These are phyloP conservation scores for Kryphioiulus occultus DNA, from an alignment of 2,888 invertebrate genomes.

Conservation along the genomic window DNA sequence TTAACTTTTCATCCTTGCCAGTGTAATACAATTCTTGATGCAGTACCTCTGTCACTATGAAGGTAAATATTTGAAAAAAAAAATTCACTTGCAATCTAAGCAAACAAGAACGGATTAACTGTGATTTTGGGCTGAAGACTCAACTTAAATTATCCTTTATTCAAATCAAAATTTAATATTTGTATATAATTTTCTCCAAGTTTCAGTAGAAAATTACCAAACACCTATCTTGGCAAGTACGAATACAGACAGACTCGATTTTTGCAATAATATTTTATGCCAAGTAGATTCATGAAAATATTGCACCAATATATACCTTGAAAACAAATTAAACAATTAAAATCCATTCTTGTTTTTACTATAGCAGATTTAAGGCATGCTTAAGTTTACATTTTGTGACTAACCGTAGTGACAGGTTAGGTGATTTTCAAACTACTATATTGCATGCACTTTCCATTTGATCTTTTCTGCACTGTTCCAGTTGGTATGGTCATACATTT, in stretches of 20 bases:
- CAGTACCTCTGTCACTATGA: slow-evolving; percentile 44
- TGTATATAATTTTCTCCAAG: not conserved
- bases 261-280: not conserved
- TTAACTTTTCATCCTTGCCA: slow-evolving; percentile 33
- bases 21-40: slow-evolving; percentile 22
- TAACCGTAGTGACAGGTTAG: not conserved
- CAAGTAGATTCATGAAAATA: not conserved
- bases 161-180: no score
- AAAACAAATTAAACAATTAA: not conserved
- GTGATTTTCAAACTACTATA: not conserved
- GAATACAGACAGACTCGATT: not conserved
- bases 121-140: no score
- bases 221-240: not conserved
- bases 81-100: not conserved
- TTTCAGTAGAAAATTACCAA: not conserved
- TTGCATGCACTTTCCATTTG: not conserved
- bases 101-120: not conserved
- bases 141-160: no score
- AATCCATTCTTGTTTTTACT: not conserved
- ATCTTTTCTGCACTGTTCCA: not conserved
- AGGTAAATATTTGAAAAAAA: not conserved
- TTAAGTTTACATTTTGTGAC: not conserved
- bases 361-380: not conserved
- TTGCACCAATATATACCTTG: not conserved
- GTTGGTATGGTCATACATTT: not conserved